Base-by-base conservation (phyloP, 2,113 vertebrate genomes). In the Dolichotis patagonum region DNA sequence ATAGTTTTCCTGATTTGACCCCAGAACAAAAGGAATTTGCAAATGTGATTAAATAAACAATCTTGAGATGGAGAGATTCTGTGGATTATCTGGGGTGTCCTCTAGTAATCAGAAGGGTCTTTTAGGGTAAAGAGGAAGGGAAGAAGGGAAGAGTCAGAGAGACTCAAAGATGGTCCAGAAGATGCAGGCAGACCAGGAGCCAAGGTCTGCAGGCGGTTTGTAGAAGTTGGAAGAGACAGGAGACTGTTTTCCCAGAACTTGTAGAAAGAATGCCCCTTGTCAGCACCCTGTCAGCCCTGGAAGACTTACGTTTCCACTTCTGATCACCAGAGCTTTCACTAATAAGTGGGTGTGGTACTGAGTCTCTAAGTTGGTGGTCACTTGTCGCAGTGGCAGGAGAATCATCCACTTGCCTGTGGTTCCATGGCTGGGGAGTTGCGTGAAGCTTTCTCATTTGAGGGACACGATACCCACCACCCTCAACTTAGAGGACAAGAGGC, bases 231-330 rank as follows among this genome's bases (percentile, higher is more conserved):
- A 20, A 30, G 8, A 84, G 71, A 4, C 3, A 63, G 65, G 62
- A 46, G 24, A 14, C 0, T 0, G 28, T 46, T 6, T 26, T 17
- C 43, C 32, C 7, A 0, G 5, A 58, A 7, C 54, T n/a, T 8
- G 62, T 1, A 5, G 60, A 91, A 43, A 22, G 43, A 41, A 7
- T 7, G 11, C 10, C 24, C 13, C 4, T 60, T 41, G 26, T 16
- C 4, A 13, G 52, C 1, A 35, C n/a, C 28, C 75, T 38, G 65
- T 60, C 2, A 63, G 86, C 38, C 90, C 43, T 0, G 2, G 1
- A 14, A 52, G 85, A 30, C 43, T 16, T 28, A 13, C 0, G 26
- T 30, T 28, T 71, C 56, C 62, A 58, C 26, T 43, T 67, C 19
- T 24, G 30, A 9, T 26, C 10, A 10, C 58, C 71, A 75, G 77